Evolutionary conservation across 1,140 invertebrate genomes (phyloP).

Genomic region (Sitobion miscanthi): DNA sequence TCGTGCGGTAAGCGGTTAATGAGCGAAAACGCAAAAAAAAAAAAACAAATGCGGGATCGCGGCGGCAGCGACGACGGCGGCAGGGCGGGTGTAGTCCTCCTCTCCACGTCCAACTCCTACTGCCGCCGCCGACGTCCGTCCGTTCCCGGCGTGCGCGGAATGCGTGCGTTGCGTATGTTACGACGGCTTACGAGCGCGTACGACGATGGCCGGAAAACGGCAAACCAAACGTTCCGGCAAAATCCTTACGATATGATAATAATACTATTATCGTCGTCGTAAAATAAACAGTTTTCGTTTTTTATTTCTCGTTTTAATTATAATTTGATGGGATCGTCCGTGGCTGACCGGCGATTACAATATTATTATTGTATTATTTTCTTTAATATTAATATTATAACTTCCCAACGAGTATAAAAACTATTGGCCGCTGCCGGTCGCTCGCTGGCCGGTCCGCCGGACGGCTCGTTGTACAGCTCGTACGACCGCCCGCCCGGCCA

Average conservation of each 20-base stretch:
- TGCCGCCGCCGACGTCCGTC: neutral
- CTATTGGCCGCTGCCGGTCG: neutral
- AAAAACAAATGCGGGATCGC: slow-evolving; percentile 4
- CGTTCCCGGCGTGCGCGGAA: slow-evolving; percentile 15
- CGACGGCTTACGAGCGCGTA: neutral
- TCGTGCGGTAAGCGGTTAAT: slow-evolving; percentile 11
- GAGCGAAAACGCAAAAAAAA: slow-evolving; percentile 26
- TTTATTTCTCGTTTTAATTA: neutral
- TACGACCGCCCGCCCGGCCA: neutral
- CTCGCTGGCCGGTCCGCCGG: neutral
- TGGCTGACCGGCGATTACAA: neutral
- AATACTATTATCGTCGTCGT: neutral
- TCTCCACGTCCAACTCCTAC: neutral
- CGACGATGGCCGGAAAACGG: neutral
- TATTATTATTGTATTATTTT: neutral
- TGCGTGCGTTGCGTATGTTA: neutral
- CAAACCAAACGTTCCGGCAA: neutral
- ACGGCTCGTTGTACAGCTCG: neutral
- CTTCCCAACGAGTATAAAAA: neutral
- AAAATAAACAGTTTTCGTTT: neutral
- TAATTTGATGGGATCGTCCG: neutral
- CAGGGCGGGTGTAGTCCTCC: neutral
- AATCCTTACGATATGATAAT: neutral
- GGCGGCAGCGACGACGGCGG: neutral
- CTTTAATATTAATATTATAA: neutral